Conservation (phyloP, 2,888 invertebrate genomes). For the Lepidonotus clava region DNA sequence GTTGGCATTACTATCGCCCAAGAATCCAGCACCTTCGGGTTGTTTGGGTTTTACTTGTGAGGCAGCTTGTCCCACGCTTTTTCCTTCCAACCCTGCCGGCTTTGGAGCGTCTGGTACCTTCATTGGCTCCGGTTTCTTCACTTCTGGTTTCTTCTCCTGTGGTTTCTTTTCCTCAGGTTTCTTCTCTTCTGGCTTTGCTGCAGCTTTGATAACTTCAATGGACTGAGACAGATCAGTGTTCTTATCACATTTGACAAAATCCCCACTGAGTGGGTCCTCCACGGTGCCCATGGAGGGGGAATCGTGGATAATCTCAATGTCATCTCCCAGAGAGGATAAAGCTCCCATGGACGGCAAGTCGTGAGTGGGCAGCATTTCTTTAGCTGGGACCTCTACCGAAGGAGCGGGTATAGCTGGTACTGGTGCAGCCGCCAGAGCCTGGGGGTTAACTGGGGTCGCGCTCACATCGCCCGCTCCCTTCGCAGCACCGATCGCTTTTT, state of each 20-base stretch:
- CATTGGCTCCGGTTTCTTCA: too few relatives aligned
- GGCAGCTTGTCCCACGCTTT: too few relatives aligned
- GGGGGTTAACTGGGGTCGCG: not conserved
- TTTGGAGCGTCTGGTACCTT: too few relatives aligned
- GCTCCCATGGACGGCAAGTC: not conserved
- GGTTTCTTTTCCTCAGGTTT: not conserved
- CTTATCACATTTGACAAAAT: constrained; percentile 7
- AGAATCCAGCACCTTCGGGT: not conserved
- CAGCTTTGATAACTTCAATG: not conserved
- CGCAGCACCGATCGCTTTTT: not conserved
- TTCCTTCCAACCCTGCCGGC: too few relatives aligned
- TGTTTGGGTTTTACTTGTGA: not conserved
- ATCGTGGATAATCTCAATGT: constrained; percentile 17
- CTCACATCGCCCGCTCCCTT: not conserved
- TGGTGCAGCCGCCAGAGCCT: not conserved
- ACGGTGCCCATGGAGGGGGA: not conserved
- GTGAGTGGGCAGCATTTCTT: not conserved
- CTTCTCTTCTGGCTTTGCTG: not conserved
- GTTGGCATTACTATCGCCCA: constrained; percentile 21
- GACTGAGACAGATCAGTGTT: not conserved
- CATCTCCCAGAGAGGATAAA: not conserved
- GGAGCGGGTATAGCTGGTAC: too few relatives aligned
- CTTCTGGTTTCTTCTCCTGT: too few relatives aligned
- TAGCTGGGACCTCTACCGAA: too few relatives aligned
- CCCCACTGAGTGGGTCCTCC: not conserved